These are phyloP conservation scores for Zosterops japonicus DNA, from an alignment of 2,113 vertebrate genomes.

Conservation along the genomic window DNA sequence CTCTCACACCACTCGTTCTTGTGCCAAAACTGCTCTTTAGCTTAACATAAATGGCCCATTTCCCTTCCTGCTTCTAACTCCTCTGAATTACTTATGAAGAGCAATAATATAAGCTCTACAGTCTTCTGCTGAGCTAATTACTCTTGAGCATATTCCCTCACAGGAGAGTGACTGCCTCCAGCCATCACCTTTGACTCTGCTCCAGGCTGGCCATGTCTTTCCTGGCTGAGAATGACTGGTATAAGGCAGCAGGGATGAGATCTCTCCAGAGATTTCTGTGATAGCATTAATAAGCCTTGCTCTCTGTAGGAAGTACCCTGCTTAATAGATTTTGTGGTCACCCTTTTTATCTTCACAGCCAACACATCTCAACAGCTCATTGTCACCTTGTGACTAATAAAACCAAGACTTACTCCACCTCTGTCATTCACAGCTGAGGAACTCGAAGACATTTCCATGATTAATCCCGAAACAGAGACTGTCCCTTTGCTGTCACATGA, in stretches of 20 bases:
- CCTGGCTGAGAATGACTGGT: neutral
- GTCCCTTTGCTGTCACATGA: neutral
- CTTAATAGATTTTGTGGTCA: conserved; percentile 19
- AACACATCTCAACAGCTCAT: neutral
- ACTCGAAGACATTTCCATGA: conserved; percentile 6
- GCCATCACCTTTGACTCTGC: neutral
- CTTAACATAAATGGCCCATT: conserved; percentile 29
- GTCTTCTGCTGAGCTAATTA: conserved; percentile 41
- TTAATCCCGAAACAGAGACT: neutral
- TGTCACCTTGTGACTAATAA: conserved; percentile 43
- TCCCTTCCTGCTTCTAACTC: conserved; percentile 33
- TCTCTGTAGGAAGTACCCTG: neutral
- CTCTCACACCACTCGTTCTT: neutral
- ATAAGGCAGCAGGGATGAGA: neutral
- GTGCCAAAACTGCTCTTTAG: conserved; percentile 56
- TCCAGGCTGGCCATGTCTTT: neutral
- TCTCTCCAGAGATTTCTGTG: neutral
- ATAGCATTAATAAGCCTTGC: neutral
- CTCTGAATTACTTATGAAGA: conserved; percentile 55
- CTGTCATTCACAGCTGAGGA: conserved; percentile 24
- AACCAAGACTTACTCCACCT: conserved; percentile 28
- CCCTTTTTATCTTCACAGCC: neutral
- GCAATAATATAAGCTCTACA: neutral
- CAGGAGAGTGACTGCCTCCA: neutral
- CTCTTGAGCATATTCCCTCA: neutral